Evolutionary conservation across 1,140 invertebrate species (phyloP).

Genomic region (Alviniconcha marisindica): DNA sequence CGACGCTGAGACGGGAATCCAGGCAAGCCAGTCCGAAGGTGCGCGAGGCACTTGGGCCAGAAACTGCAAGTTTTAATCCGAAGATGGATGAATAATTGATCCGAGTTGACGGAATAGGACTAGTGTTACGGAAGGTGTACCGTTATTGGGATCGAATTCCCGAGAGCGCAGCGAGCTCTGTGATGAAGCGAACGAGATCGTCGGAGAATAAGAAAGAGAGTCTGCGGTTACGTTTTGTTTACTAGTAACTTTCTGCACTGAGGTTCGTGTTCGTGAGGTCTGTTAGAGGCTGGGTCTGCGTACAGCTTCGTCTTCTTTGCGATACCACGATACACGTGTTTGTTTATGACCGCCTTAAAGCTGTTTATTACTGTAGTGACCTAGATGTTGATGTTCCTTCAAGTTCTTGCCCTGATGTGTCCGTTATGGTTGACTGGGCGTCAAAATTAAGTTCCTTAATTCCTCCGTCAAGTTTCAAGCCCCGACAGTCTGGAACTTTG

Average conservation of each 20-base stretch:
- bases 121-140: neutral
- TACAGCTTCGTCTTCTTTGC: neutral
- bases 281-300: neutral
- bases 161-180: neutral
- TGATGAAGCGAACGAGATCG: neutral
- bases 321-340: neutral
- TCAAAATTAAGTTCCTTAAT: too few relatives aligned
- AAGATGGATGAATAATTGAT: slow-evolving; percentile 32
- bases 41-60: neutral
- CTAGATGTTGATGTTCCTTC: too few relatives aligned
- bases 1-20: neutral
- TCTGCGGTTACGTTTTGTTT: neutral
- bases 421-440: too few relatives aligned
- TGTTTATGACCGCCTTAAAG: neutral
- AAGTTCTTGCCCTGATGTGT: too few relatives aligned
- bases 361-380: too few relatives aligned
- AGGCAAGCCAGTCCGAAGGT: neutral
- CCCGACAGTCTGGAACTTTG: too few relatives aligned
- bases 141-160: neutral
- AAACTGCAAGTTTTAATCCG: slow-evolving; percentile 21
- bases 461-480: too few relatives aligned
- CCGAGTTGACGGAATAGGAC: neutral
- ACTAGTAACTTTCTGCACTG: neutral
- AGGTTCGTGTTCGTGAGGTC: neutral
- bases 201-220: neutral